Base-by-base conservation (phyloP, 1,140 invertebrate species). In the Phthorimaea operculella region DNA sequence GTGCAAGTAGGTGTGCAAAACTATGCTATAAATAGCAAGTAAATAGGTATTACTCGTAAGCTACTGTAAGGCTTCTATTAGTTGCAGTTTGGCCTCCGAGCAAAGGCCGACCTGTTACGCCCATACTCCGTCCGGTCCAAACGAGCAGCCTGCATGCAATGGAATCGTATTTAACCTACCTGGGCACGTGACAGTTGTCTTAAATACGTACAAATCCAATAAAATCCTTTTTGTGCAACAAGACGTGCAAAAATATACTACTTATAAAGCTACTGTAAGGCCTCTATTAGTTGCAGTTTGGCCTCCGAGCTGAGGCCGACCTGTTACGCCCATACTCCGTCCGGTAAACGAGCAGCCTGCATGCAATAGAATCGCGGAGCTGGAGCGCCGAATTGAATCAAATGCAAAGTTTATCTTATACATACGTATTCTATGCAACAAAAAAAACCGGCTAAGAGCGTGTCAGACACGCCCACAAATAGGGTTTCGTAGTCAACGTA, bases 91-190 rank as follows among this genome's bases (percentile, higher is more conserved):
- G 21, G 2, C 21, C 21, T 28, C 21, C 21, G 21, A 28, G 6
- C 21, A 28, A 6, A 28, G 21, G 21, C 21, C 21, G 21, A 28
- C 21, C 21, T 28, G 21, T 74, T 28, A 28, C 2, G 21, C 6
- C 21, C 21, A 2, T 6, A 28, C 21, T 28, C 21, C 21, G 6
- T 28, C 21, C 21, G 54, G 58, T 55, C 55, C 61, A 62, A 76
- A 77, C 66, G 70, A 77, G 70, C 64, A 42, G 52, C 62, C 44
- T 59, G 60, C 76, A 77, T 79, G 76, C 74, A 72, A 28, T 2
- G 6, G 21, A 28, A 28, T 6, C 21, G 21, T 4, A 4, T 28
- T 6, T 4, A 28, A 28, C 6, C 21, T 28, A 4, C 21, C 21
- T 28, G 6, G 21, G 21, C 6, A 4, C 6, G 21, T 28, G 21